Percentiles rank a stretch among this genome's conserved stretches.
Evolutionary conservation across 2,797 vertebrate genomes (phyloP).

Genomic region (Apogon talboti): DNA sequence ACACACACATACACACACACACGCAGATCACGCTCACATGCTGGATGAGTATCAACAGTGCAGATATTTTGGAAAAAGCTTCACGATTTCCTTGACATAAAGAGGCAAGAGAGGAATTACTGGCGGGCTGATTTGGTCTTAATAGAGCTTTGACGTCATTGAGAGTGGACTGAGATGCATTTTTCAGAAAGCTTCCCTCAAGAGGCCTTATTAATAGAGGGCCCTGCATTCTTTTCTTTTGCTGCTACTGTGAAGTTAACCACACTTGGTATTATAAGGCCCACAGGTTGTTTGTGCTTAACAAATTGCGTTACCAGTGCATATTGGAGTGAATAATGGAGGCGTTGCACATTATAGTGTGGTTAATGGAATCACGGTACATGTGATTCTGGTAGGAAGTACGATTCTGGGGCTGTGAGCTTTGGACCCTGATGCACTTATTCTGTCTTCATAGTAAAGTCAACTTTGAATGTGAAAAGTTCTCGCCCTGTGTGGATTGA

Average conservation of each 20-base stretch:
- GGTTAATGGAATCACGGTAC: background rate
- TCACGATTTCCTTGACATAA: slow-evolving; percentile 42
- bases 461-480: too few relatives aligned
- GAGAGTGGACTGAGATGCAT: slow-evolving; percentile 48
- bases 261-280: background rate
- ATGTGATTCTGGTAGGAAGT: too few relatives aligned
- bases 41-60: slow-evolving; percentile 45
- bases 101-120: slow-evolving; percentile 22
- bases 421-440: too few relatives aligned
- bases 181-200: slow-evolving; percentile 49
- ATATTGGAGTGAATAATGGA: background rate
- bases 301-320: slow-evolving; percentile 7
- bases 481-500: slow-evolving; percentile 12
- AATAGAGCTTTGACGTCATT: slow-evolving; percentile 68
- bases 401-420: too few relatives aligned
- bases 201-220: slow-evolving; percentile 35
- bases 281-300: slow-evolving; percentile 13
- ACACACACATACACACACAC: slow-evolving; percentile 9
- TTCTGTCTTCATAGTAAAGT: too few relatives aligned
- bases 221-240: slow-evolving; percentile 23
- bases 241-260: slow-evolving; percentile 14
- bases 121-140: slow-evolving; percentile 57
- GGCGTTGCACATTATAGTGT: too few relatives aligned
- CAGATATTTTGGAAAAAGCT: slow-evolving; percentile 61
- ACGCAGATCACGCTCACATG: background rate